Conservation (phyloP, 2,888 invertebrate species). For the Spilarctia lutea region DNA sequence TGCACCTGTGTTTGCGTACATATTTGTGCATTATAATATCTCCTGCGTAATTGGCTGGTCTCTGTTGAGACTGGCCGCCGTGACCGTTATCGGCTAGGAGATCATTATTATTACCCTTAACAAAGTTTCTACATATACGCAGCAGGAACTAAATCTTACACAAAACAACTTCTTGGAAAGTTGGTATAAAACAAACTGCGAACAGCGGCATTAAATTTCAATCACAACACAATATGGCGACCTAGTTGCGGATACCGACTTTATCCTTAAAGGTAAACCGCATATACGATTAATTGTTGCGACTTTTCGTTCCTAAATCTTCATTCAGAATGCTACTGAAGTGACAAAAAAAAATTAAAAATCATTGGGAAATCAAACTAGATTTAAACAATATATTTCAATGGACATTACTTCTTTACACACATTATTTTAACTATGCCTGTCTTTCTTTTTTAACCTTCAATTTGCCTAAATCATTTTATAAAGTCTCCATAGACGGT, state of each 20-base stretch:
- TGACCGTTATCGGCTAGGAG: too few species aligned
- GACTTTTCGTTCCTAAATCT: neutral
- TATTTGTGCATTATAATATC: too few species aligned
- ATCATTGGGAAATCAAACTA: neutral
- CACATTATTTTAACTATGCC: too few species aligned
- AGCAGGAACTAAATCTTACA: conserved; percentile 39
- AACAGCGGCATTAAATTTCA: conserved; percentile 70
- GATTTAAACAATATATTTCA: neutral
- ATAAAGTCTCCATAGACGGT: too few species aligned
- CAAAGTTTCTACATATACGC: conserved; percentile 21
- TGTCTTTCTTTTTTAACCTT: neutral
- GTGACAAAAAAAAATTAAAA: neutral
- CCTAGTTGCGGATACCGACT: conserved; percentile 57
- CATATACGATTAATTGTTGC: conserved; percentile 32
- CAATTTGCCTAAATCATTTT: too few species aligned
- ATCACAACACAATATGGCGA: conserved; percentile 69
- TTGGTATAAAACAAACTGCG: conserved; percentile 62
- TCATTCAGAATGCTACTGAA: neutral
- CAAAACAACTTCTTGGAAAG: conserved; percentile 49
- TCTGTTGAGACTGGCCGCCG: too few species aligned
- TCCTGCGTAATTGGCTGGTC: too few species aligned
- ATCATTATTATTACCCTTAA: conserved; percentile 43
- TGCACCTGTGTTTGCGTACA: too few species aligned
- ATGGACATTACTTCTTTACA: too few species aligned
- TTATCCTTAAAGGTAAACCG: conserved; percentile 46